Conservation (phyloP, 2,797 vertebrate species). For the Oreonectes daqikongensis region DNA sequence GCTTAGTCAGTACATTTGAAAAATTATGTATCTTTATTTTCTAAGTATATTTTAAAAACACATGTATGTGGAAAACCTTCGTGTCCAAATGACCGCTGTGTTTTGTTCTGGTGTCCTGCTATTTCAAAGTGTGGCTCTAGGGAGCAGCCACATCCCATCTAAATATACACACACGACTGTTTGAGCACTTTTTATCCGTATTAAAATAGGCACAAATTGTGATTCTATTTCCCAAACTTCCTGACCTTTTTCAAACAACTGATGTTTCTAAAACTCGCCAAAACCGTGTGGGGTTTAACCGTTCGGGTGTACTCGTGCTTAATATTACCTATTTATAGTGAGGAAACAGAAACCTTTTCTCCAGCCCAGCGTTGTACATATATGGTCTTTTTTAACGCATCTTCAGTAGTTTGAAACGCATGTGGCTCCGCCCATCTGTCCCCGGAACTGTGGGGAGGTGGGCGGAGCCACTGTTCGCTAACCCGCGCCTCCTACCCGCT, state of each 20-base stretch:
- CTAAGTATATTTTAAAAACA: not conserved
- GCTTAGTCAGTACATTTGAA: not conserved
- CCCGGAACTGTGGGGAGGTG: not conserved
- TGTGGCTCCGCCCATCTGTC: constrained; percentile 40
- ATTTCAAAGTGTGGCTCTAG: not conserved
- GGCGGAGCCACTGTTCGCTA: not conserved
- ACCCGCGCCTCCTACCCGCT: not conserved
- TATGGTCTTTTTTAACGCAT: constrained; percentile 58
- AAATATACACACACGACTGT: not conserved
- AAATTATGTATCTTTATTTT: not conserved
- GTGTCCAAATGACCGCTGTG: not conserved
- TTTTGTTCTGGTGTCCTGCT: not conserved
- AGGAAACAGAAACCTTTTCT: constrained; percentile 19
- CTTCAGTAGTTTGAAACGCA: constrained; percentile 25
- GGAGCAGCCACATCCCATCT: constrained; percentile 18
- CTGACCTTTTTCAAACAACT: no score
- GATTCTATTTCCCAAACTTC: not conserved
- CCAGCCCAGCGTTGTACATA: constrained; percentile 57
- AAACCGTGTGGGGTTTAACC: not conserved
- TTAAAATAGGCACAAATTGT: not conserved
- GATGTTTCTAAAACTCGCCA: not conserved
- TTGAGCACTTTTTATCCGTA: not conserved
- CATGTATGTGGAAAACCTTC: not conserved
- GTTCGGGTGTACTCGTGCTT: not conserved
- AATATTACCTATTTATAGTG: not conserved